phyloP scores from a whole-genome alignment of 2,113 vertebrate genomes.

The Melanerpes formicivorus region DNA sequence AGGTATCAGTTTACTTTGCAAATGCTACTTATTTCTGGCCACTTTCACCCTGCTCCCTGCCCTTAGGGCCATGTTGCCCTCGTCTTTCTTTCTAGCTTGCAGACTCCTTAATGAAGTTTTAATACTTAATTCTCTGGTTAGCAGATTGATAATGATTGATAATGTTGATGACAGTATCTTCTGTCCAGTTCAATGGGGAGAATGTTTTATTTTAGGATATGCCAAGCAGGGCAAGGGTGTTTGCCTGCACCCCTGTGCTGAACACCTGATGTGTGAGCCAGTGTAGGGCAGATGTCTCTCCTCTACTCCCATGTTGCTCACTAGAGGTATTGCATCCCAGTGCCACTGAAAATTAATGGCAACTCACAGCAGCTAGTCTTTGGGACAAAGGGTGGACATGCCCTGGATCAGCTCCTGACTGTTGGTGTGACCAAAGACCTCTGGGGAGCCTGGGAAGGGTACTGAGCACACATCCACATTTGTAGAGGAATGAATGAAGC shows the following conservation, averaged over 20 bases:
- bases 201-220: neutral
- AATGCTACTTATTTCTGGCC: neutral
- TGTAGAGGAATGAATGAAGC: neutral
- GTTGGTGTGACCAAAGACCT: neutral
- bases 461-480: neutral
- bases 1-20: neutral
- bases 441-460: neutral
- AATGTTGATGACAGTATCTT: neutral
- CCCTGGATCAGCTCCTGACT: neutral
- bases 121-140: neutral
- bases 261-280: neutral
- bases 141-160: no score
- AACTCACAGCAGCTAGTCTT: neutral
- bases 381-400: neutral
- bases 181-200: neutral
- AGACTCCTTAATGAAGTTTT: neutral
- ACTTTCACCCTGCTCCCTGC: neutral
- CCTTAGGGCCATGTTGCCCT: neutral
- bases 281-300: neutral
- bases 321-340: neutral
- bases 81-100: neutral
- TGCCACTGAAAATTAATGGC: neutral
- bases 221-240: neutral
- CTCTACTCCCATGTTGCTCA: fast-evolving
- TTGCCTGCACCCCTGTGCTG: neutral